Base-by-base conservation (phyloP, 2,797 vertebrate species). In the Melanotaenia trifasciata region DNA sequence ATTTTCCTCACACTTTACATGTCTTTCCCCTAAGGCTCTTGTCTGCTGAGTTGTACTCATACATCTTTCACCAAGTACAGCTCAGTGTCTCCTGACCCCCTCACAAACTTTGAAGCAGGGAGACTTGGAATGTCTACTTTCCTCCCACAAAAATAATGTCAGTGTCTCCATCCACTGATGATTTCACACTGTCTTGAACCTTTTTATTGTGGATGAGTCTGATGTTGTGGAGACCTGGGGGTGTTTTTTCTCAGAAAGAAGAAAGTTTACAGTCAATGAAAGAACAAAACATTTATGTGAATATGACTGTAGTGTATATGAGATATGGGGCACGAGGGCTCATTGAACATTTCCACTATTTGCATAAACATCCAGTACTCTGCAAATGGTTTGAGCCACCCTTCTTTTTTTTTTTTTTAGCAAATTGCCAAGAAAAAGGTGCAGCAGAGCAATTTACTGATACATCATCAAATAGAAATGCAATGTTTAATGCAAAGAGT, bases 1-100 rank as follows among this genome's bases (percentile, higher is more conserved):
- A 87, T 90, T 91, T 88, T 76, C 77, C 81, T 86, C 87, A 79
- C 79, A 79, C 84, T 90, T 84, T 90, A 83, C 78, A 90, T 72
- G 72, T 69, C 70, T 77, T 70, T 78, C 86, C 40, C 84, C 80
- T 4, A 67, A 74, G 79, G 83, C 83, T 70, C 58, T 61, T 71
- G 68, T 84, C 84, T 84, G 75, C 28, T 7, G 40, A 83, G 71
- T 67, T 32, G 43, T 40, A 64, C 78, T 82, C 81, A 79, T 88
- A 78, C 79, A 87, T 90, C 86, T 90, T 81, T 80, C 70, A 74
- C 90, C 75, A 86, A 91, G 81, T 78, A 79, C 72, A 79, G 76
- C 77, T 87, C 60, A 33, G 79, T 45, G 84, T 82, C 81, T 79
- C 40, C 79, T 84, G 80, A 84, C 82, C 81, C 58, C 51, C 33